These are phyloP conservation scores for Argynnis bischoffii DNA, from an alignment of 2,888 invertebrate species.

Conservation along the genomic window DNA sequence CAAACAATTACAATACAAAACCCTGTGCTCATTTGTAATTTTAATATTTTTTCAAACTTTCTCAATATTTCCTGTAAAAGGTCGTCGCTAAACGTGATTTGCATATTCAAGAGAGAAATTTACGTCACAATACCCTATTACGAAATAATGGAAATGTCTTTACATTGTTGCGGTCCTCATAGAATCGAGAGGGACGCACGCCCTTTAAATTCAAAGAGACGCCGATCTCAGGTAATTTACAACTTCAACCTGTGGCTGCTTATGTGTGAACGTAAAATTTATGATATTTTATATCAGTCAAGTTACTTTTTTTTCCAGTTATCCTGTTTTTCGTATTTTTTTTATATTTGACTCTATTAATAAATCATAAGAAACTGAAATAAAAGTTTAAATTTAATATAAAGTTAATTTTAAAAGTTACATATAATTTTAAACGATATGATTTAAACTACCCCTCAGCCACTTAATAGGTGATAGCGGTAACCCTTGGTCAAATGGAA, in stretches of 20 bases:
- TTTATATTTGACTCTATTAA: not conserved
- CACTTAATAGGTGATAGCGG: conserved; percentile 48
- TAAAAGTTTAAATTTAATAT: too few relatives aligned
- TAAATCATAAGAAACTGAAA: not conserved
- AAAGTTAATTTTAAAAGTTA: too few relatives aligned
- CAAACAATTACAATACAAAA: conserved; percentile 6
- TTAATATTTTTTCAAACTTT: conserved; percentile 77
- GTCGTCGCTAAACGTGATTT: conserved; percentile 73
- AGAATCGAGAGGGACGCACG: conserved; percentile 18
- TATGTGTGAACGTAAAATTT: conserved; percentile 78
- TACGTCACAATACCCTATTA: conserved; percentile 78
- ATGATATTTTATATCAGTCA: conserved; percentile 53
- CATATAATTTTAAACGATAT: not conserved
- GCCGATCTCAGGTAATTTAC: conserved; percentile 69
- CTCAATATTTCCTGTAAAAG: conserved; percentile 73
- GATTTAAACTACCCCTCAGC: conserved; percentile 47
- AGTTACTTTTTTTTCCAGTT: too few relatives aligned
- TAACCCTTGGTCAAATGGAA: conserved; percentile 35
- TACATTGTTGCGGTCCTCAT: conserved; percentile 66
- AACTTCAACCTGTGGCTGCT: conserved; percentile 70
- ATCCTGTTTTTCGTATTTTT: not conserved
- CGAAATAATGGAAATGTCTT: conserved; percentile 78
- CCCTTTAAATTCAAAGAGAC: conserved; percentile 57
- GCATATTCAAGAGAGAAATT: conserved; percentile 78
- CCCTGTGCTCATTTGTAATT: conserved; percentile 69